These are phyloP conservation scores for Stichodactyla mertensii DNA, from an alignment of 64 coral and sea anemone species.

Conservation along the genomic window DNA sequence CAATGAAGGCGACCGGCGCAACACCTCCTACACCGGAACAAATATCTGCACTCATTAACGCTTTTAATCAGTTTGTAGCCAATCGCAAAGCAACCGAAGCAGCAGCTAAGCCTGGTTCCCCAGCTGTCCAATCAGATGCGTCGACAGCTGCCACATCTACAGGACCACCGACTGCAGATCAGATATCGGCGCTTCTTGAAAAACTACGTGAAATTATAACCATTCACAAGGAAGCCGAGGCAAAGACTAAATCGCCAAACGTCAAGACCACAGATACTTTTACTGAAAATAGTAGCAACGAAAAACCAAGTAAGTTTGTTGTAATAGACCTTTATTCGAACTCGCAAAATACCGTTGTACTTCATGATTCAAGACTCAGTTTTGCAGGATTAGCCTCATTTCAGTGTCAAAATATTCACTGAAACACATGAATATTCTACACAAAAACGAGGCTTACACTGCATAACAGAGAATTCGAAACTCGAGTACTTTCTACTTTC, in stretches of 20 bases:
- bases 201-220: background rate
- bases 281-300: background rate
- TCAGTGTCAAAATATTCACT: too few relatives aligned
- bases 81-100: background rate
- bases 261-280: background rate
- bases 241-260: background rate
- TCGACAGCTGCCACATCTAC: background rate
- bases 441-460: too few relatives aligned
- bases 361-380: too few relatives aligned
- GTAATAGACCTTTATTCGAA: too few relatives aligned
- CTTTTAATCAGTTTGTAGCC: background rate
- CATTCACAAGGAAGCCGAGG: conserved; percentile 10
- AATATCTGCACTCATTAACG: background rate
- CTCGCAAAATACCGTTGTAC: too few relatives aligned
- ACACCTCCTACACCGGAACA: background rate
- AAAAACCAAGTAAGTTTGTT: background rate
- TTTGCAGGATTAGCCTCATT: too few relatives aligned
- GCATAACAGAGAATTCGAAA: too few relatives aligned
- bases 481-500: too few relatives aligned
- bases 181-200: background rate
- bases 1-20: background rate
- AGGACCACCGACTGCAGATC: background rate
- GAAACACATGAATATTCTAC: too few relatives aligned
- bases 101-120: background rate
- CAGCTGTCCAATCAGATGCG: background rate